Conservation (phyloP, 2,888 invertebrate genomes). For the Petrolisthes cinctipes region DNA sequence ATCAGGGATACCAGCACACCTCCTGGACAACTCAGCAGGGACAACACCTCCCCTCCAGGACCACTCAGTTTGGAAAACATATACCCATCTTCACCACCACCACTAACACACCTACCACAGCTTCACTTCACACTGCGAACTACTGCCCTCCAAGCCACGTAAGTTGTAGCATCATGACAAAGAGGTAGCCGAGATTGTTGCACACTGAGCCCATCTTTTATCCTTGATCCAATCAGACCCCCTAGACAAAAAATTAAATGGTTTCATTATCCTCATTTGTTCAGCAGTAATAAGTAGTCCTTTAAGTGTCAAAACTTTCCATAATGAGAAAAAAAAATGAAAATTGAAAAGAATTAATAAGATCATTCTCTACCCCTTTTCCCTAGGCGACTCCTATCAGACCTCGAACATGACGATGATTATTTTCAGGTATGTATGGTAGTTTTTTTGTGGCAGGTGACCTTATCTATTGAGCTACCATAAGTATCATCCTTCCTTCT, state of each 20-base stretch:
- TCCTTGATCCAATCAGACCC: no score
- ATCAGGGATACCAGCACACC: constrained; percentile 5
- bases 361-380: not conserved
- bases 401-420: constrained; percentile 51
- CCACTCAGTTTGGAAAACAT: not conserved
- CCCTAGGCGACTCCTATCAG: not conserved
- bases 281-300: no score
- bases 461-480: no score
- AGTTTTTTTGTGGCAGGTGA: no score
- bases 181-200: no score
- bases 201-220: no score
- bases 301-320: not conserved
- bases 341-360: not conserved
- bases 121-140: not conserved
- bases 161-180: not conserved
- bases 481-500: no score
- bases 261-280: no score
- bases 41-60: constrained; percentile 3
- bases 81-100: not conserved
- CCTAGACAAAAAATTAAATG: no score
- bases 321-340: not conserved
- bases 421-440: constrained; percentile 40
- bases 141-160: not conserved
- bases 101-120: not conserved
- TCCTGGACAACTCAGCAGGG: not conserved